phyloP scores from a whole-genome alignment of 2,888 invertebrate species.

The Drosophila eohydei region DNA sequence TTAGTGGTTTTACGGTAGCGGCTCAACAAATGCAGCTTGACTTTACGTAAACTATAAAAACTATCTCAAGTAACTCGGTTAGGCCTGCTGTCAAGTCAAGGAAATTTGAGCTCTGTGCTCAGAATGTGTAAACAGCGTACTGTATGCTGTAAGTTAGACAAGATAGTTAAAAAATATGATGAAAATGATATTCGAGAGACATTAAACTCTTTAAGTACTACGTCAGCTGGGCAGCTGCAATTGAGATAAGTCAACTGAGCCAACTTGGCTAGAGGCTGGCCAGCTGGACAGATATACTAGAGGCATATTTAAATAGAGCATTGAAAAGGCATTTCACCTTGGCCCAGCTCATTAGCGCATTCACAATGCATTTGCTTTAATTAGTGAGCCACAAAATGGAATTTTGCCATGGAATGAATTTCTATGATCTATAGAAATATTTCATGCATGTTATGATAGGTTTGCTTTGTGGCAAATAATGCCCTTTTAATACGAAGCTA shows the following conservation, averaged over 20 bases:
- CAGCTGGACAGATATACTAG: background rate
- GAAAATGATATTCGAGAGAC: slow-evolving; percentile 5
- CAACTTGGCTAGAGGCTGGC: no score
- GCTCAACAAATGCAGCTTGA: slow-evolving; percentile 45
- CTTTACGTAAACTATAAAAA: slow-evolving; percentile 11
- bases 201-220: slow-evolving; percentile 9
- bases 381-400: slow-evolving; percentile 44
- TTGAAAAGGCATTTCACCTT: slow-evolving; percentile 16
- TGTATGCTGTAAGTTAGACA: slow-evolving; percentile 3
- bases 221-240: slow-evolving; percentile 20
- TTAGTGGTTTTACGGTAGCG: slow-evolving; percentile 58
- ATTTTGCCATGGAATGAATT: slow-evolving; percentile 21
- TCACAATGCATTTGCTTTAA: slow-evolving; percentile 31
- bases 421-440: slow-evolving; percentile 31
- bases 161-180: background rate
- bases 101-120: slow-evolving; percentile 17
- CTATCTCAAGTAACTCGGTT: slow-evolving; percentile 13
- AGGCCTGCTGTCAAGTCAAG: slow-evolving; percentile 6
- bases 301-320: background rate
- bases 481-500: slow-evolving; percentile 59
- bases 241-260: no score
- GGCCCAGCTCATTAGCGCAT: slow-evolving; percentile 9
- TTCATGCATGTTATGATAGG: slow-evolving; percentile 56
- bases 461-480: slow-evolving; percentile 40
- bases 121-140: background rate